phyloP scores from a whole-genome alignment of 2,888 invertebrate genomes.

The Cephalotes varians region DNA sequence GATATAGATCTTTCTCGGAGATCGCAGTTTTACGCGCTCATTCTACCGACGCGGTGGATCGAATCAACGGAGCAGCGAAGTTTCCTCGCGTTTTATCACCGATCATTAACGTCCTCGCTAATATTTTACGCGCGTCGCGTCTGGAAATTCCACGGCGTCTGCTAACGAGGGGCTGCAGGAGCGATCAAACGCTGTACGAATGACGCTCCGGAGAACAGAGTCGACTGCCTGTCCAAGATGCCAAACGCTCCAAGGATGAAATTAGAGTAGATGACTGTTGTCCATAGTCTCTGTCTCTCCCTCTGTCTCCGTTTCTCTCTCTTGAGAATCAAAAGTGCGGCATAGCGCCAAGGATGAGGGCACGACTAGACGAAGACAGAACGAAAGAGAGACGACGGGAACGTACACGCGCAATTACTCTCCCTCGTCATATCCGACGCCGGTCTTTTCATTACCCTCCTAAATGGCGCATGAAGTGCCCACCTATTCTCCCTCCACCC shows the following conservation, averaged over 20 bases:
- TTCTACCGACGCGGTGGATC: not conserved
- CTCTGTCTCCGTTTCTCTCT: not conserved
- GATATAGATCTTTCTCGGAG: slow-evolving; percentile 14
- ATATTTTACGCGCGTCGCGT: slow-evolving; percentile 62
- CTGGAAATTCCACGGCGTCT: slow-evolving; percentile 68
- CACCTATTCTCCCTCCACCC: slow-evolving; percentile 50
- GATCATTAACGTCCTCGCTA: slow-evolving; percentile 63
- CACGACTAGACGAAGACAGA: slow-evolving; percentile 34
- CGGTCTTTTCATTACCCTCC: slow-evolving; percentile 77
- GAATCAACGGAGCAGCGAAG: slow-evolving; percentile 13
- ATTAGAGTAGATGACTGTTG: slow-evolving; percentile 70
- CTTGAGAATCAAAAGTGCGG: slow-evolving; percentile 25
- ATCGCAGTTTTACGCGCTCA: slow-evolving; percentile 15
- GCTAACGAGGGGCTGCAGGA: slow-evolving; percentile 65
- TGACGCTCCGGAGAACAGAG: slow-evolving; percentile 20
- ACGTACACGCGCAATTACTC: slow-evolving; percentile 75
- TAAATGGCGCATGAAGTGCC: slow-evolving; percentile 71
- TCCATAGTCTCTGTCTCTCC: slow-evolving; percentile 10
- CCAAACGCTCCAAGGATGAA: slow-evolving; percentile 73
- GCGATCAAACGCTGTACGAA: slow-evolving; percentile 64
- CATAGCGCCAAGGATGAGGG: slow-evolving; percentile 45
- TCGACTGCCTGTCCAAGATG: slow-evolving; percentile 65
- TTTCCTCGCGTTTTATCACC: slow-evolving; percentile 60
- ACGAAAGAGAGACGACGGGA: slow-evolving; percentile 52
- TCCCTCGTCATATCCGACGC: slow-evolving; percentile 73